Conservation (phyloP, 64 coral and sea anemone species). For the Montipora capricornis region DNA sequence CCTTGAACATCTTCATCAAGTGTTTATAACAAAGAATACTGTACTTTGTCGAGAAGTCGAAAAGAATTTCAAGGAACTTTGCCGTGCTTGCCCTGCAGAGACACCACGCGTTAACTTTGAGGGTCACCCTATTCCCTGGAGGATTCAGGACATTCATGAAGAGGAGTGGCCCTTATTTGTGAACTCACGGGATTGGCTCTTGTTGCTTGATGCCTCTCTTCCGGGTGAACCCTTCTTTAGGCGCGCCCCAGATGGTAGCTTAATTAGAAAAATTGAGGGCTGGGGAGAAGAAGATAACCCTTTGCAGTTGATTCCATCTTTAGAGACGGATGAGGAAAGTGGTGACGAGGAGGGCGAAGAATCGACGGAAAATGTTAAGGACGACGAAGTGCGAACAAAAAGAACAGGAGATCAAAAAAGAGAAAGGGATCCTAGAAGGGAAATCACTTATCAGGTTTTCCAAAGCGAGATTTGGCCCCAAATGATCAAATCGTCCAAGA, state of each 20-base stretch:
- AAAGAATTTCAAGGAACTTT: slow-evolving; percentile 95
- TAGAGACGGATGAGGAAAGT: slow-evolving; percentile 43
- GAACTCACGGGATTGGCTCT: slow-evolving; percentile 85
- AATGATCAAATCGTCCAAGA: slow-evolving; percentile 76
- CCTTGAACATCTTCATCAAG: slow-evolving; percentile 91
- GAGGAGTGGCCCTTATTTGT: slow-evolving; percentile 92
- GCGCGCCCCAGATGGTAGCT: slow-evolving; percentile 77
- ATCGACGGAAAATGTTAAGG: background rate
- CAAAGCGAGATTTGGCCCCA: slow-evolving; percentile 89
- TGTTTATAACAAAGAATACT: slow-evolving; percentile 89
- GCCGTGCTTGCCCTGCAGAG: slow-evolving; percentile 61
- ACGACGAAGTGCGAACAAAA: background rate
- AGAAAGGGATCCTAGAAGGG: slow-evolving; percentile 72
- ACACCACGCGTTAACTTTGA: slow-evolving; percentile 42
- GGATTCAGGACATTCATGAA: slow-evolving; percentile 72
- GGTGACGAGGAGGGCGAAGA: slow-evolving; percentile 70
- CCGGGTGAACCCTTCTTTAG: slow-evolving; percentile 75
- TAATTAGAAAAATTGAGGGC: slow-evolving; percentile 80
- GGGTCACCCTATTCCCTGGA: slow-evolving; percentile 39
- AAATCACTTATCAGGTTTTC: slow-evolving; percentile 92
- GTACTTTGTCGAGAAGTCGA: slow-evolving; percentile 58
- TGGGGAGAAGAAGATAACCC: slow-evolving; percentile 95
- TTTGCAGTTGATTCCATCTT: slow-evolving; percentile 66
- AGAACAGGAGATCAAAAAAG: background rate
- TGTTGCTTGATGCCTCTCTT: slow-evolving; percentile 94